Conservation (phyloP, 2,113 vertebrate genomes). For the Desmodus rotundus region DNA sequence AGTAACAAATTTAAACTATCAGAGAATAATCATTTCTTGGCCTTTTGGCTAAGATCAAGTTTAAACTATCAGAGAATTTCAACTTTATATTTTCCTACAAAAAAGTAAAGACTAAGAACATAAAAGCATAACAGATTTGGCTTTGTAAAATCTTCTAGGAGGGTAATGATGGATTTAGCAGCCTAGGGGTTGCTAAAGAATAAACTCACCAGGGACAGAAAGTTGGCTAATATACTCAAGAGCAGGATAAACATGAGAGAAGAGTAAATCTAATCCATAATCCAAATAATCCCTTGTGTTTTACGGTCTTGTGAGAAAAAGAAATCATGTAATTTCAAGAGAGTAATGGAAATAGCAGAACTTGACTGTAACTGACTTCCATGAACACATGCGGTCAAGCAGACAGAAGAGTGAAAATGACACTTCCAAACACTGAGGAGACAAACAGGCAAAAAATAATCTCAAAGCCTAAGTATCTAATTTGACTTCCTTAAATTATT, state of each 20-base stretch:
- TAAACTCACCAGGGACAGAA: conserved; percentile 45
- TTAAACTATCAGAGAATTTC: conserved; percentile 10
- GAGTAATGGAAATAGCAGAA: conserved; percentile 26
- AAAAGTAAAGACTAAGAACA: not conserved
- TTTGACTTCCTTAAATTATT: not conserved
- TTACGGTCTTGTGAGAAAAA: conserved; percentile 43
- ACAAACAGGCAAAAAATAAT: not conserved
- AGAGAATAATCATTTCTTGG: not conserved
- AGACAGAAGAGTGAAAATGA: conserved; percentile 13
- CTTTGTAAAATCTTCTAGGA: conserved; percentile 22
- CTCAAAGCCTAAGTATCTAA: not conserved
- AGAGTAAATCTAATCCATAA: conserved; percentile 53
- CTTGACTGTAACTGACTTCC: conserved; percentile 50
- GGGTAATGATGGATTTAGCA: conserved; percentile 40
- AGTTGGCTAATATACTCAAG: conserved; percentile 54
- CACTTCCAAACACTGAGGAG: not conserved
- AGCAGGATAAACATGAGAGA: conserved; percentile 43
- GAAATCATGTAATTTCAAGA: conserved; percentile 47
- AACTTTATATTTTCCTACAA: not conserved
- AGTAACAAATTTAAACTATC: not conserved
- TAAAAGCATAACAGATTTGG: not conserved
- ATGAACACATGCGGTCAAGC: conserved; percentile 27
- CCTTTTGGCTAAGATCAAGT: too few species aligned
- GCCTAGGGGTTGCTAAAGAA: conserved; percentile 15
- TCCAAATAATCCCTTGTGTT: conserved; percentile 50